A percentile compares a stretch with the other conserved stretches of the same genome.
These are phyloP conservation scores for Acleris holmiana DNA, from an alignment of 2,888 invertebrate species.

Conservation along the genomic window DNA sequence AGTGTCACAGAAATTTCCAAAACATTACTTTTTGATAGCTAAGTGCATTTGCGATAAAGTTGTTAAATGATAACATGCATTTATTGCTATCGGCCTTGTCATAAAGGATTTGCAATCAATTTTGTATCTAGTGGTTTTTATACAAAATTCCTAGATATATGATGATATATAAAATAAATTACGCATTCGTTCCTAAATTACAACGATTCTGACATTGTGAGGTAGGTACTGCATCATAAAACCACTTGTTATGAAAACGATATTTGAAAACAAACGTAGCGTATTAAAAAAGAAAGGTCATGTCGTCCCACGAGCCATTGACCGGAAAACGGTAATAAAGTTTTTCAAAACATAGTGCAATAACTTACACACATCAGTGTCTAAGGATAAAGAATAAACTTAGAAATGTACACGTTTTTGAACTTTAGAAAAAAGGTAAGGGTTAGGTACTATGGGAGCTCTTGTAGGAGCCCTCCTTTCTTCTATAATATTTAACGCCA, in stretches of 20 bases:
- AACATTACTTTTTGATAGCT: slow-evolving; percentile 20
- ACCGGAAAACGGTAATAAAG: slow-evolving; percentile 33
- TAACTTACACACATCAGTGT: not conserved
- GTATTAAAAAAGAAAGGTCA: slow-evolving; percentile 7
- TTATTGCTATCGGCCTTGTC: not conserved
- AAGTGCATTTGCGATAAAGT: slow-evolving; percentile 38
- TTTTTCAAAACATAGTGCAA: slow-evolving; percentile 24
- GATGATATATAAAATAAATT: no score
- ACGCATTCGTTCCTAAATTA: no score
- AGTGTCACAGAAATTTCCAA: not conserved
- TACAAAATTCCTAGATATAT: no score
- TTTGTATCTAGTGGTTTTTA: not conserved
- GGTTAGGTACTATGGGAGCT: no score
- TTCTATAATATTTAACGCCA: no score
- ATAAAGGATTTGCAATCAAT: not conserved
- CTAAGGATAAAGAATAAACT: not conserved
- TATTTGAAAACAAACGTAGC: slow-evolving; percentile 3
- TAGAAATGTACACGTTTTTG: no score
- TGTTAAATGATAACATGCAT: slow-evolving; percentile 4
- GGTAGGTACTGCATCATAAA: not conserved
- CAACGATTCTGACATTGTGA: not conserved
- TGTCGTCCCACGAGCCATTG: slow-evolving; percentile 11
- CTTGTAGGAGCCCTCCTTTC: no score
- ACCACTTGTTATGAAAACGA: slow-evolving; percentile 7
- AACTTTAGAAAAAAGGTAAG: no score